Percentiles rank a stretch among this genome's conserved stretches.
These are phyloP conservation scores for Theonella swinhoei DNA, from an alignment of 37 sponge, comb jelly and placozoan species.

Conservation along the genomic window DNA sequence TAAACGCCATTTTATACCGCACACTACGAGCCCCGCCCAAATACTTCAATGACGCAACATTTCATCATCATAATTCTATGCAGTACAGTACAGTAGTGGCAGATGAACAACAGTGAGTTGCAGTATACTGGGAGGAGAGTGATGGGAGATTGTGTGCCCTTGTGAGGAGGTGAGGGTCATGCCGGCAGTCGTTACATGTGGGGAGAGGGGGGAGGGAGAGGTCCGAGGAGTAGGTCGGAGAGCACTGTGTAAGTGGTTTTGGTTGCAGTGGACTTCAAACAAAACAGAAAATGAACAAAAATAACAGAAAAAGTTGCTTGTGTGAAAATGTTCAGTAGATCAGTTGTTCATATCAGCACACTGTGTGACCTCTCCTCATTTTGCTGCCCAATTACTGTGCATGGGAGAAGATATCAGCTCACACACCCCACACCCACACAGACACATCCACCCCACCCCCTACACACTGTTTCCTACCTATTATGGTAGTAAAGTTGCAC, in stretches of 20 bases:
- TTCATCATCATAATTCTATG: no score
- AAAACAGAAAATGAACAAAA: slow-evolving; percentile 3
- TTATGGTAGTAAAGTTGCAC: slow-evolving; percentile 43
- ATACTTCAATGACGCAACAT: no score
- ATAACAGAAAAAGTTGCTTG: not conserved
- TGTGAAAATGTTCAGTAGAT: slow-evolving; percentile 11
- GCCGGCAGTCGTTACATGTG: not conserved
- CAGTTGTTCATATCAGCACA: not conserved
- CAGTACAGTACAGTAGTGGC: no score
- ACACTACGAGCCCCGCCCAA: no score
- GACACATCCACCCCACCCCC: no score
- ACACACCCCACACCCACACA: not conserved
- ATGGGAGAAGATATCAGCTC: not conserved
- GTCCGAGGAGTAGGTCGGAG: not conserved
- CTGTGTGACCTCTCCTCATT: slow-evolving; percentile 1
- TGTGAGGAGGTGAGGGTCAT: no score
- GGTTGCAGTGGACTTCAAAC: not conserved
- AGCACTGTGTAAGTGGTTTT: slow-evolving; percentile 1
- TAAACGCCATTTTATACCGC: no score
- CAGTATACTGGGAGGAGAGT: no score
- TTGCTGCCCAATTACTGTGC: slow-evolving; percentile 23
- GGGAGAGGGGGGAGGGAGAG: not conserved
- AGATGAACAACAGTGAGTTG: no score
- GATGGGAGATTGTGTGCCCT: no score
- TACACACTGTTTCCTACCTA: no score